Conservation (phyloP, 1,140 invertebrate genomes). For the Polyergus mexicanus region DNA sequence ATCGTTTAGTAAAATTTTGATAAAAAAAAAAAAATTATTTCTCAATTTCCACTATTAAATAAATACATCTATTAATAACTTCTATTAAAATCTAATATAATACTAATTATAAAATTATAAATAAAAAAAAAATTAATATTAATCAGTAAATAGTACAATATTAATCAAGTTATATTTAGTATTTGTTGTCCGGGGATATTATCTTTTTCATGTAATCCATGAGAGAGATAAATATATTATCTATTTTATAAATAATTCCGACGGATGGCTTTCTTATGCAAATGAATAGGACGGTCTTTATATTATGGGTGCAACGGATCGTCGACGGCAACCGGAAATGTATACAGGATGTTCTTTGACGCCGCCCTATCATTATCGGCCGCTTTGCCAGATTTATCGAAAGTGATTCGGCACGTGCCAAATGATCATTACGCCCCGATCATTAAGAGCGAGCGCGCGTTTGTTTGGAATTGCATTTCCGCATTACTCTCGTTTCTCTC, state of each 20-base stretch:
- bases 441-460: slow-evolving; percentile 10
- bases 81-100: neutral
- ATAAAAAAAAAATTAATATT: too few species aligned
- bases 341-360: slow-evolving; percentile 42
- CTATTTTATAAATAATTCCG: slow-evolving; percentile 3
- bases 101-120: neutral
- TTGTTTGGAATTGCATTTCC: slow-evolving; percentile 21
- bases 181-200: neutral
- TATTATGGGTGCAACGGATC: slow-evolving; percentile 2
- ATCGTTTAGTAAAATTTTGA: neutral
- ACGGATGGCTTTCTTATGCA: neutral
- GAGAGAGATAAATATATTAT: neutral
- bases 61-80: neutral
- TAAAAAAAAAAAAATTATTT: neutral
- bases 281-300: slow-evolving; percentile 13
- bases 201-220: neutral
- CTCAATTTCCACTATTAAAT: neutral
- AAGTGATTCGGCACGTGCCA: slow-evolving; percentile 64
- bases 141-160: neutral
- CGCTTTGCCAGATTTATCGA: slow-evolving; percentile 60
- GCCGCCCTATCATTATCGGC: slow-evolving; percentile 58
- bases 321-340: slow-evolving; percentile 51
- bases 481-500: slow-evolving; percentile 12
- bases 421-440: slow-evolving; percentile 57
- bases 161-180: neutral